These are phyloP conservation scores for Aurelia aurita DNA, from an alignment of 30 jellyfish, hydroid and myxozoan species.

Conservation along the genomic window DNA sequence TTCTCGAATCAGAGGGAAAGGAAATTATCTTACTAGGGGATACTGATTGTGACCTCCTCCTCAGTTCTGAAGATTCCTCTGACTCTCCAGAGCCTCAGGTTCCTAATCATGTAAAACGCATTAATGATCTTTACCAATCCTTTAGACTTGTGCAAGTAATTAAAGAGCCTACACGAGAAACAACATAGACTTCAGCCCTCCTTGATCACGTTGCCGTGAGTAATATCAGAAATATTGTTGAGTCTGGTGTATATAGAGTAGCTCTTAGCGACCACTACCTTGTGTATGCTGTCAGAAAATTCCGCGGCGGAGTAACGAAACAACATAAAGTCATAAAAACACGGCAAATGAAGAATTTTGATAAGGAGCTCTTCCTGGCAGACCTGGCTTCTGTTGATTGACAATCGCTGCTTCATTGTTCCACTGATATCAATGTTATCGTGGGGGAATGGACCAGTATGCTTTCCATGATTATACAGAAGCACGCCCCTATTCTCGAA, in stretches of 20 bases:
- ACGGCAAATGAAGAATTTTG: neutral
- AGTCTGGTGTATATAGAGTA: neutral
- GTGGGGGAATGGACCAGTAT: neutral
- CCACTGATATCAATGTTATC: neutral
- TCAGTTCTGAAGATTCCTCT: neutral
- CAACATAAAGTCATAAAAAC: neutral
- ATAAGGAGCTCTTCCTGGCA: neutral
- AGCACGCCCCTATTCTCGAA: too few species aligned
- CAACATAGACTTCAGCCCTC: neutral
- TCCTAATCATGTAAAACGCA: constrained; percentile 1
- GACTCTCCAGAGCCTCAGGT: neutral
- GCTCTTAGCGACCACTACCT: constrained; percentile 11
- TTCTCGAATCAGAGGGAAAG: constrained; percentile 8
- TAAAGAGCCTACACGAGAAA: constrained; percentile 5
- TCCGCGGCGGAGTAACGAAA: neutral
- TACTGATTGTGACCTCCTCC: constrained; percentile 2
- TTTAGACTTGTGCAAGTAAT: constrained; percentile 4
- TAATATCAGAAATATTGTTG: neutral
- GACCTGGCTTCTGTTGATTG: neutral
- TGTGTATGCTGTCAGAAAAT: constrained; percentile 13
- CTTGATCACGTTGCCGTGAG: too few species aligned
- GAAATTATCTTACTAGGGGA: neutral
- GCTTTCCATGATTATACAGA: neutral
- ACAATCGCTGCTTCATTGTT: neutral
- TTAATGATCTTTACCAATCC: neutral